These are phyloP conservation scores for Choloepus didactylus DNA, from an alignment of 2,797 vertebrate genomes.

Conservation along the genomic window DNA sequence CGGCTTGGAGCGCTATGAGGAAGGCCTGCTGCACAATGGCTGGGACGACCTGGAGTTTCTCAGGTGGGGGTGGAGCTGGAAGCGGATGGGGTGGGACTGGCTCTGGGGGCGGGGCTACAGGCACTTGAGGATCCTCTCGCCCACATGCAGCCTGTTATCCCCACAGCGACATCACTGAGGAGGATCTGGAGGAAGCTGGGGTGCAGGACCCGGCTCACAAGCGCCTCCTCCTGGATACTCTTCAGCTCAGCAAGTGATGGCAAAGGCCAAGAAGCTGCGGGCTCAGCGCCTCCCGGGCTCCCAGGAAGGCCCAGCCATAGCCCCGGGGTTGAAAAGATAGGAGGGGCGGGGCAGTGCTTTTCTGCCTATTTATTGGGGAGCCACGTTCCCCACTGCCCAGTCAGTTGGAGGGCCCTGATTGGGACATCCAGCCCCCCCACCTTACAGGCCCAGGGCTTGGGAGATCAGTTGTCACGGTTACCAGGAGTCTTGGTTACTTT, in stretches of 20 bases:
- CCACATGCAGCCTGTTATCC: background rate
- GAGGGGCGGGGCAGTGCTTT: constrained; percentile 39
- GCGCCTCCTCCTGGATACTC: constrained; percentile 93
- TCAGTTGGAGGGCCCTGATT: constrained; percentile 44
- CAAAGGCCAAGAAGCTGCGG: background rate
- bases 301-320: background rate
- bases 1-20: constrained; percentile 95
- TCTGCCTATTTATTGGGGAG: constrained; percentile 80
- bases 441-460: background rate
- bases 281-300: background rate
- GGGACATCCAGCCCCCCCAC: background rate
- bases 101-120: background rate
- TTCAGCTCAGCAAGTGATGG: constrained; percentile 90
- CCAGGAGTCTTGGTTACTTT: background rate
- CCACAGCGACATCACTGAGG: constrained; percentile 96
- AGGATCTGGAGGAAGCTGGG: constrained; percentile 97
- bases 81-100: background rate
- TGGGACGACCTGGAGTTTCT: constrained; percentile 99
- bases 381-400: constrained; percentile 29
- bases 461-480: constrained; percentile 2
- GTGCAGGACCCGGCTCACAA: constrained; percentile 95
- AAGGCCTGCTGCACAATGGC: constrained; percentile 96
- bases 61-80: constrained; percentile 88
- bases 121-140: fast-evolving
- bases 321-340: background rate